A percentile compares a stretch with the other conserved stretches of the same genome.
Conservation (phyloP, 2,888 invertebrate species). For the Polydrusus cervinus region DNA sequence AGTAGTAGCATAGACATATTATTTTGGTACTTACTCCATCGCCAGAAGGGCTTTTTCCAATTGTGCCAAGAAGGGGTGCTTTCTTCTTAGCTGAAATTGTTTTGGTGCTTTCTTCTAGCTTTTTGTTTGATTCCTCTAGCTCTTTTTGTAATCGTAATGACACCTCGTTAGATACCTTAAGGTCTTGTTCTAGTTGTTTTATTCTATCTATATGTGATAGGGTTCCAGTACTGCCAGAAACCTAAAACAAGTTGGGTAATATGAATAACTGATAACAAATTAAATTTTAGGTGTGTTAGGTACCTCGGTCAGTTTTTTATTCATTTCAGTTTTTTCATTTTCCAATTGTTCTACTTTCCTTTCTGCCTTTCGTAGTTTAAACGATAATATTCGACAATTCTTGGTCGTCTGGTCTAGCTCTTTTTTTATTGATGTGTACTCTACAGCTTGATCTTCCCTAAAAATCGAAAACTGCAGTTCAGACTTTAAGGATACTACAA, state of each 20-base stretch:
- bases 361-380: conserved; percentile 97
- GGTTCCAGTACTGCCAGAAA: conserved; percentile 75
- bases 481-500: neutral
- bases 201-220: conserved; percentile 80
- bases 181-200: conserved; percentile 89
- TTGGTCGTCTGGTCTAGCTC: conserved; percentile 98
- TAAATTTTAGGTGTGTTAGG: conserved; percentile 29
- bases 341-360: conserved; percentile 90
- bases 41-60: conserved; percentile 75
- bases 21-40: conserved; percentile 73
- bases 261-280: conserved; percentile 45
- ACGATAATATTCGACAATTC: conserved; percentile 97
- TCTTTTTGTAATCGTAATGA: conserved; percentile 81
- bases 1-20: conserved; percentile 18
- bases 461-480: conserved; percentile 55
- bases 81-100: conserved; percentile 72
- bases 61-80: conserved; percentile 75
- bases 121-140: conserved; percentile 79
- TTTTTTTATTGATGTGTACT: conserved; percentile 93
- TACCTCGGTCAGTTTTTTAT: conserved; percentile 79
- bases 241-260: conserved; percentile 57
- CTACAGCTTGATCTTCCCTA: conserved; percentile 97
- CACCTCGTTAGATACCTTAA: conserved; percentile 86
- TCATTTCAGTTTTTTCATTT: conserved; percentile 85
- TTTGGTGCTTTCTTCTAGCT: conserved; percentile 71